Evolutionary conservation across 2,113 vertebrate genomes (phyloP).

Genomic region (Laticauda colubrina): DNA sequence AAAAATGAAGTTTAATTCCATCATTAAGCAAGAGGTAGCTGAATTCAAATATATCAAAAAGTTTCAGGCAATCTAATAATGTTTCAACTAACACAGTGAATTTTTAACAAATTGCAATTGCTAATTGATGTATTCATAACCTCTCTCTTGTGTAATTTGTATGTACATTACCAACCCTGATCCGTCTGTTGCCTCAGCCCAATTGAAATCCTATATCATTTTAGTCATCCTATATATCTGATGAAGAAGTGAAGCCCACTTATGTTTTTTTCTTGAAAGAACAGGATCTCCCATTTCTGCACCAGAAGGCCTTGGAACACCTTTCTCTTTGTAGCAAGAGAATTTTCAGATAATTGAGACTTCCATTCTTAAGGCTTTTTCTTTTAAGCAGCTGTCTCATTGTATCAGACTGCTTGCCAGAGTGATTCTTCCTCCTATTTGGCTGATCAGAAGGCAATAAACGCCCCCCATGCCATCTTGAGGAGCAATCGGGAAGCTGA

Average conservation of each 20-base stretch:
- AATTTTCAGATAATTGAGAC: background rate
- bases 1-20: background rate
- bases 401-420: background rate
- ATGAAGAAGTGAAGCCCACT: background rate
- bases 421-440: background rate
- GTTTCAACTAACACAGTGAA: background rate
- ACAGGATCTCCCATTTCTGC: background rate
- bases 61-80: background rate
- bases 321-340: background rate
- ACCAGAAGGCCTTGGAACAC: background rate
- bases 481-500: background rate
- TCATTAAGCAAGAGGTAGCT: background rate
- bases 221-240: background rate
- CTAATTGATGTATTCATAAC: background rate
- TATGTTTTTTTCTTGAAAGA: background rate
- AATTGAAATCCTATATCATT: background rate
- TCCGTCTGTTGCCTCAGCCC: background rate
- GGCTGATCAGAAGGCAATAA: background rate
- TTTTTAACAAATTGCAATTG: background rate
- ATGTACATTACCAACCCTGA: background rate
- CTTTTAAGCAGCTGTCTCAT: background rate
- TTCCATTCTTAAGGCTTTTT: background rate
- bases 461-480: background rate
- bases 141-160: background rate
- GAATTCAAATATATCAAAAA: background rate